A percentile compares a stretch with the other conserved stretches of the same genome.
Conservation (phyloP, 2,113 vertebrate species). For the Silurus meridionalis region DNA sequence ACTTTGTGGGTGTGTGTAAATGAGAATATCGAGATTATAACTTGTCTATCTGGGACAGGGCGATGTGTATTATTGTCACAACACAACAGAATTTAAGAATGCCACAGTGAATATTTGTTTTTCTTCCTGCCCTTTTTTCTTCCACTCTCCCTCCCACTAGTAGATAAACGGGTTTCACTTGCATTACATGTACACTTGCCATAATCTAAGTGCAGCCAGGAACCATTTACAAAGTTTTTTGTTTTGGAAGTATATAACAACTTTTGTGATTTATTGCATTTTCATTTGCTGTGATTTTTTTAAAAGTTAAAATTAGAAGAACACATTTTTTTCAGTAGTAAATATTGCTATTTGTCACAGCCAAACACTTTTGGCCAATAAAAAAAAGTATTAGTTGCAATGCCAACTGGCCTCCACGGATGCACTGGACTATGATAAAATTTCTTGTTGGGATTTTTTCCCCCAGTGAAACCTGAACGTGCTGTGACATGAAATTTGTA, state of each 20-base stretch:
- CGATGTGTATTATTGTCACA: not conserved
- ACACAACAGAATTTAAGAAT: not conserved
- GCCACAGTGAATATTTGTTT: slow-evolving; percentile 5
- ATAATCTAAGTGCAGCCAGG: not conserved
- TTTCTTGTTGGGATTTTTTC: not conserved
- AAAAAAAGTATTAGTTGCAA: not conserved
- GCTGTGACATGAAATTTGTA: not conserved
- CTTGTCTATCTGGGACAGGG: not conserved
- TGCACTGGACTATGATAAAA: not conserved
- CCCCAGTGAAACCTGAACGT: not conserved
- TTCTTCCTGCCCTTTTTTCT: slow-evolving; percentile 14
- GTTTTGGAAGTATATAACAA: not conserved
- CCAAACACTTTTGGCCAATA: not conserved
- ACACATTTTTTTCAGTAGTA: slow-evolving; percentile 48
- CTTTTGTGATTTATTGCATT: not conserved
- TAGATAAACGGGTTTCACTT: slow-evolving; percentile 2
- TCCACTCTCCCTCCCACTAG: not conserved
- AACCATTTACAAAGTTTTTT: not conserved
- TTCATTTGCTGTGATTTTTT: not conserved
- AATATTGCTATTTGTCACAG: slow-evolving; percentile 64
- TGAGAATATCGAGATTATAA: not conserved
- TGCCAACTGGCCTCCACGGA: not conserved
- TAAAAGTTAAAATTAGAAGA: not conserved
- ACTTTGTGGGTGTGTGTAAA: not conserved
- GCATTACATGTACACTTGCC: not conserved